Base-by-base conservation (phyloP, 2,888 invertebrate genomes). In the Pegoplata infirma region DNA sequence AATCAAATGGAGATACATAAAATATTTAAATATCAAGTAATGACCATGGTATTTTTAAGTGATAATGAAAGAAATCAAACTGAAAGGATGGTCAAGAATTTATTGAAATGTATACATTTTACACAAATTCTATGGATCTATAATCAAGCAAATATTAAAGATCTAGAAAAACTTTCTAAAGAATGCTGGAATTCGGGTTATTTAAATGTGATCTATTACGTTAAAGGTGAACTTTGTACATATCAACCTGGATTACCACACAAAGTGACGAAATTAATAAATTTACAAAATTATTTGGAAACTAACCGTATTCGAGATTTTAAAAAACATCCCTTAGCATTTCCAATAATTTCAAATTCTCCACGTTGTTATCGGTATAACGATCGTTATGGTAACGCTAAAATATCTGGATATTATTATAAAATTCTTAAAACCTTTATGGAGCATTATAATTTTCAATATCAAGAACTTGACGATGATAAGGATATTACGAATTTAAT, bases 61-160 rank as follows among this genome's bases (percentile, higher is more conserved):
- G 17, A 61, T 12, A 8, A 21, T 44, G 12, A 3, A 21, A 8
- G 36, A 6, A 19, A 21, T 10, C 12, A 36, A 21, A 14, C 19
- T 1, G 14, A 32, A 5, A 14, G 8, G 32, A 32, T 56, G n/a
- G 56, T 68, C 5, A 3, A 55, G 2, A 10, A 40, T 40, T 23
- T 8, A 7, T 19, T 55, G 4, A 25, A 8, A 17, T 3, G 12
- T n/a, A 10, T 49, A 44, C 55, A 63, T 19, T 40, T 0, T 47
- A 32, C 12, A 0, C 36, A 68, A 28, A 63, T 63, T 8, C 10
- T 75, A 17, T 75, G 75, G 75, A 56, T 68, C 12, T n/a, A 47
- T 5, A 14, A 23, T 2, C 6, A 47, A 17, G 68, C 49, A 5
- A 14, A 5, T 6, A 0, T 12, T 3, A 3, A 23, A 1, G 61